These are phyloP conservation scores for Ophion ventricosus DNA, from an alignment of 2,888 invertebrate genomes.

Conservation along the genomic window DNA sequence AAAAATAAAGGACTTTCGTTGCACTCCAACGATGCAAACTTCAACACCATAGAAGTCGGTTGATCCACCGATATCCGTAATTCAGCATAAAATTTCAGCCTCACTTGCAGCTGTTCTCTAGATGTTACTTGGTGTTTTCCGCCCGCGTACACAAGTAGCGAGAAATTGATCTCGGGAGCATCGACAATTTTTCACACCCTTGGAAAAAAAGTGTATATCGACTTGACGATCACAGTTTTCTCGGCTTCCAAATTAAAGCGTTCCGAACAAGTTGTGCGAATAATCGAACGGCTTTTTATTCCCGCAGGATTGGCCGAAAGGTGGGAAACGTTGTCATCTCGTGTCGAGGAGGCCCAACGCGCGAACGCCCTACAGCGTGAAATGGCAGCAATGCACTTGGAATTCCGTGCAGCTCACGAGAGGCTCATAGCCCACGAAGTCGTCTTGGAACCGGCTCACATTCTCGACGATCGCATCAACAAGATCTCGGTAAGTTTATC, in stretches of 20 bases:
- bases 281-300: constrained; percentile 15
- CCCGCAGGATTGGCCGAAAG: constrained; percentile 81
- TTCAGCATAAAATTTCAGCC: no score
- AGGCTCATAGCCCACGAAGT: constrained; percentile 78
- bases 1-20: no score
- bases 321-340: constrained; percentile 83
- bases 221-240: background rate
- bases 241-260: background rate
- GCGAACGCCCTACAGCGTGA: constrained; percentile 81
- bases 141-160: background rate
- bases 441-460: constrained; percentile 78
- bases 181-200: background rate
- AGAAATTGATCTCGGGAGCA: background rate
- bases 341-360: constrained; percentile 81
- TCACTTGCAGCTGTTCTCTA: no score
- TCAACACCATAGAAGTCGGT: no score
- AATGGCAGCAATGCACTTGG: constrained; percentile 79
- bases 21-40: no score
- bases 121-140: no score
- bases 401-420: constrained; percentile 79
- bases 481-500: constrained; percentile 81
- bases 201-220: background rate
- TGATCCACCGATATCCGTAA: no score
- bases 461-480: constrained; percentile 82
- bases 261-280: background rate